Conservation (phyloP, 2,113 vertebrate species). For the Synodontis membranacea region DNA sequence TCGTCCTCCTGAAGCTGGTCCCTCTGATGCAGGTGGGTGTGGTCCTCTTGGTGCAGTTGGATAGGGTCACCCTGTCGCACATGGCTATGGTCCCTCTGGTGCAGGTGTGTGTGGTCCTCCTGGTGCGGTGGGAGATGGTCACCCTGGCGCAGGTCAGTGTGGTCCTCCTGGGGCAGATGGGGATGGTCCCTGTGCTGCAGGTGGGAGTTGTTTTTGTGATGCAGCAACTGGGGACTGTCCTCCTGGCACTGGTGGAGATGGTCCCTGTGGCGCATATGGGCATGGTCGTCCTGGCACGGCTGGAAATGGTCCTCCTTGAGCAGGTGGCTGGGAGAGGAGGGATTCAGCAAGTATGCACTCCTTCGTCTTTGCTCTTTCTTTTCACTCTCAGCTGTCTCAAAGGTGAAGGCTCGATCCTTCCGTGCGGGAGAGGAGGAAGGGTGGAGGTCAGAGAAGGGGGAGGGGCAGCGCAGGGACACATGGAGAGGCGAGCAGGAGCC, state of each 20-base stretch:
- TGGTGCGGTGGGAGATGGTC: no score
- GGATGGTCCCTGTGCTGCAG: neutral
- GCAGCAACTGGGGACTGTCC: neutral
- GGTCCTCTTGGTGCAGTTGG: neutral
- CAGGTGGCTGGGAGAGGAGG: constrained; percentile 71
- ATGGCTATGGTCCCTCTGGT: neutral
- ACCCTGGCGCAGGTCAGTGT: neutral
- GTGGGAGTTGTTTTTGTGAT: neutral
- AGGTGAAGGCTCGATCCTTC: constrained; percentile 65
- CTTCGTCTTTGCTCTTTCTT: constrained; percentile 30
- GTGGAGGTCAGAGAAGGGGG: constrained; percentile 55
- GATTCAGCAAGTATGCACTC: constrained; percentile 70
- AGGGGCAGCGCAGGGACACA: constrained; percentile 57
- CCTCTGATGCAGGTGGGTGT: neutral
- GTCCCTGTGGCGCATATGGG: constrained; percentile 6
- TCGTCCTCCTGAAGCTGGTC: constrained; percentile 34
- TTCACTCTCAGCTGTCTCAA: constrained; percentile 64
- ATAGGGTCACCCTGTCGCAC: constrained; percentile 55
- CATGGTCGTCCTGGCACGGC: neutral
- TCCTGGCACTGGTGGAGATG: constrained; percentile 23
- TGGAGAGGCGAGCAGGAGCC: constrained; percentile 72
- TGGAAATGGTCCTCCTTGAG: constrained; percentile 56
- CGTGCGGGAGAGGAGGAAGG: constrained; percentile 60
- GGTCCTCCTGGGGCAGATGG: neutral
- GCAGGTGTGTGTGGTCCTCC: neutral